These are phyloP conservation scores for Folsomia candida DNA, from an alignment of 2,888 invertebrate genomes.

Conservation along the genomic window DNA sequence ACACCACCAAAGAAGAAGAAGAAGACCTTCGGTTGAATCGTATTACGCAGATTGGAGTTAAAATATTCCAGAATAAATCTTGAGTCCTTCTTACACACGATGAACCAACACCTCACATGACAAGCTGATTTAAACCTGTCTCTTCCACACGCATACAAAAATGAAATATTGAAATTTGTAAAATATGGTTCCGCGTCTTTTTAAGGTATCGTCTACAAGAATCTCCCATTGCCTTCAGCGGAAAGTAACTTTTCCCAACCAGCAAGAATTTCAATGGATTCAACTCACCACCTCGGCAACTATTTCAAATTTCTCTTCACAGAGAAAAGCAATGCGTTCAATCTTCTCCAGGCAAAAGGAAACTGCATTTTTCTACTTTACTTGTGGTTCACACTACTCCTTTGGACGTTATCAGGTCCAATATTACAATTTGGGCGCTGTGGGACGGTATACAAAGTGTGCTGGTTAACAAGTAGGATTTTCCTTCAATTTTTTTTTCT, in stretches of 20 bases:
- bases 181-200: neutral
- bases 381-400: too few species aligned
- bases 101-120: conserved; percentile 35
- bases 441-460: neutral
- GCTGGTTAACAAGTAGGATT: neutral
- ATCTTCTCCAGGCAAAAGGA: neutral
- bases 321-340: neutral
- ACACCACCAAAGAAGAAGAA: neutral
- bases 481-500: neutral
- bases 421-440: neutral
- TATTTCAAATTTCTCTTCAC: too few species aligned
- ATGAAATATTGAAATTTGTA: conserved; percentile 31
- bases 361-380: neutral
- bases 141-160: conserved; percentile 6
- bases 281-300: too few species aligned
- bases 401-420: neutral
- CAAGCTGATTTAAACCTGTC: conserved; percentile 42
- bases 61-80: conserved; percentile 3
- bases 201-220: neutral
- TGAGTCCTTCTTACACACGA: neutral
- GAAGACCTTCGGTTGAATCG: neutral
- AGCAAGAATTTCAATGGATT: neutral
- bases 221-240: neutral
- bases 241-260: neutral
- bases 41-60: neutral